phyloP scores from a whole-genome alignment of 2,113 vertebrate genomes.

The Anoplopoma fimbria region DNA sequence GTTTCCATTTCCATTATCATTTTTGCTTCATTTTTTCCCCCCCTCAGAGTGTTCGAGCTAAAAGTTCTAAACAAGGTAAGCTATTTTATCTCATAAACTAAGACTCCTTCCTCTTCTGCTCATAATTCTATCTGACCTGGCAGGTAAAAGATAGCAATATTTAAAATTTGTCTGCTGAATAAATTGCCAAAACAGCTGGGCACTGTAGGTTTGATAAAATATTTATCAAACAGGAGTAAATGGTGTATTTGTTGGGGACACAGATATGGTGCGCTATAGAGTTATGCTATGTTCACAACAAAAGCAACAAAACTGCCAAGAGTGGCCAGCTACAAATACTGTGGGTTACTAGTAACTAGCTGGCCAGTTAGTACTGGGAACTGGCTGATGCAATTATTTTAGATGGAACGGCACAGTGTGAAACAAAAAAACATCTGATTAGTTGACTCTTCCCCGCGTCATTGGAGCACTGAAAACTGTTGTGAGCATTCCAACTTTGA shows the following conservation, averaged over 20 bases:
- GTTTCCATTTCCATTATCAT: slow-evolving; percentile 20
- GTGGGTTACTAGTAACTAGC: too few relatives aligned
- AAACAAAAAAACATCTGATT: too few relatives aligned
- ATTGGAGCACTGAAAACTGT: too few relatives aligned
- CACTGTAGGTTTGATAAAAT: neutral
- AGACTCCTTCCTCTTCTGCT: neutral
- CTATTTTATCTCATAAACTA: neutral
- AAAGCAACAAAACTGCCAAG: too few relatives aligned
- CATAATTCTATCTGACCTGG: neutral
- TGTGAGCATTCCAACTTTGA: too few relatives aligned
- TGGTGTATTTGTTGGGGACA: neutral
- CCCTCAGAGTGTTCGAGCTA: slow-evolving; percentile 80
- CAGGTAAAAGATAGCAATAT: neutral
- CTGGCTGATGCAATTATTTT: neutral
- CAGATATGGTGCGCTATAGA: neutral
- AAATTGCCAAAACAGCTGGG: neutral
- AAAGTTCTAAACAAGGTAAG: slow-evolving; percentile 77
- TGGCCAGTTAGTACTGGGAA: neutral
- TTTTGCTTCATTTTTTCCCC: slow-evolving; percentile 15
- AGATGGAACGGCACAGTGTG: too few relatives aligned
- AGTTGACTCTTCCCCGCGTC: too few relatives aligned
- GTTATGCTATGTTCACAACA: neutral
- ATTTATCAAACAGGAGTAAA: neutral
- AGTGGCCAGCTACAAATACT: too few relatives aligned
- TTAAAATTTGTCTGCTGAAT: neutral